Evolutionary conservation across 2,113 vertebrate genomes (phyloP).

Genomic region (Ammodytes marinus): DNA sequence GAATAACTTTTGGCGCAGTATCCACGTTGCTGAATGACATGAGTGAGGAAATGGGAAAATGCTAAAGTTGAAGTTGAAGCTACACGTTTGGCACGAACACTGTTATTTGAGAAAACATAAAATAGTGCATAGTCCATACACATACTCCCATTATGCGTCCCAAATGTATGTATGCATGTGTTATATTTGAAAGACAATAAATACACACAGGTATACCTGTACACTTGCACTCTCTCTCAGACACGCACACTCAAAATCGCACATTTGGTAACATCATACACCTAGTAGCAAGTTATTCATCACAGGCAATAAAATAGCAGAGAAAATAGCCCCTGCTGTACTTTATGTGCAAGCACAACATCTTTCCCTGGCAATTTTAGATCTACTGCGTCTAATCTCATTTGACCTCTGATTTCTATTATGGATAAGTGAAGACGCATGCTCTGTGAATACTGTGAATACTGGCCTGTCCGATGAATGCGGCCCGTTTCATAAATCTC

Average conservation of each 20-base stretch:
- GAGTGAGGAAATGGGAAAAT: constrained; percentile 44
- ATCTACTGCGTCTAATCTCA: constrained; percentile 23
- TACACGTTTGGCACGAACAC: constrained; percentile 54
- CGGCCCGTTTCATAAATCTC: constrained; percentile 47
- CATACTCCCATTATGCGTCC: constrained; percentile 5
- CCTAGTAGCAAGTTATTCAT: constrained; percentile 1
- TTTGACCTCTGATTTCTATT: constrained; percentile 38
- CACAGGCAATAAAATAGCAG: neutral
- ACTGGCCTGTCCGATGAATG: constrained; percentile 30
- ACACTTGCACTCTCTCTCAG: neutral
- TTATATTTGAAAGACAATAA: constrained; percentile 11
- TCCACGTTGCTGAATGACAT: constrained; percentile 59
- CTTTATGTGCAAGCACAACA: neutral
- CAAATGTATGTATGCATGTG: constrained; percentile 24
- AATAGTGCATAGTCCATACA: no score
- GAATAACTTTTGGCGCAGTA: constrained; percentile 28
- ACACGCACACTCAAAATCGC: neutral
- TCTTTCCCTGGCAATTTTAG: constrained; percentile 27
- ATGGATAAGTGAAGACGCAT: constrained; percentile 27
- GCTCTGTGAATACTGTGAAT: constrained; percentile 24
- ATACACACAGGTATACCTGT: constrained; percentile 10
- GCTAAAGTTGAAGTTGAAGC: constrained; percentile 43
- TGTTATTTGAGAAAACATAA: constrained; percentile 25
- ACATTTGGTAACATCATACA: neutral
- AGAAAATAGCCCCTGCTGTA: constrained; percentile 7